Evolutionary conservation across 1,140 invertebrate genomes (phyloP), one percentile per base, ranked within the genome.

Genomic region (Drosophila ficusphila): DNA sequence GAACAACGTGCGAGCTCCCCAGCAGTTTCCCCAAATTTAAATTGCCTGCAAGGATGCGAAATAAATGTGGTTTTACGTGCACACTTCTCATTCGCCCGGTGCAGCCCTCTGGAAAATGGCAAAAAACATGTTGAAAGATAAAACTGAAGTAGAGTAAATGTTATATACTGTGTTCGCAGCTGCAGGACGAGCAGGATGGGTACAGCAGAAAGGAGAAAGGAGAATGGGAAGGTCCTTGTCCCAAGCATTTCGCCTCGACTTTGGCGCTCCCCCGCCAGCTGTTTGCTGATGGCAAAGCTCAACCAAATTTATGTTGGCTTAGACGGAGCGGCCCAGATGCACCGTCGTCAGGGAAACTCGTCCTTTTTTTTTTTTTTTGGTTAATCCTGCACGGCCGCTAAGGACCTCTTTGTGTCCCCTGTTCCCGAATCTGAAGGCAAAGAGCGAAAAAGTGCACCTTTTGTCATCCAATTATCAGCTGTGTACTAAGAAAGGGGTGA

Each of bases 351-450:
- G 54, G 51, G 46, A 85, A 85, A 86, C 86, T 86, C 72, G 81
- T 53, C 72, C 57, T 76, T 76, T 85, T 81, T 64, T 74, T 79
- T 61, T 76, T 76, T 85, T 81, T 64, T 74, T 79, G 57, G 79
- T 67, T 67, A 51, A 57, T 61, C 61, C 52, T 56, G 34, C 49
- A 60, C 31, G 56, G 21, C 67, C n/a, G 49, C 44, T 14, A 34
- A 47, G 25, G 41, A 23, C 36, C 38, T 14, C 19, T 2, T 8
- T 7, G n/a, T 5, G 23, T 1, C 31, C 16, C 29, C 14, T 9
- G 25, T 23, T 18, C 11, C 29, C 8, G 8, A 14, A 33, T 36
- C 11, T 16, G 29, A 29, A 49, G 47, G 53, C 57, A 56, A 52
- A 70, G 70, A 42, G 38, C 53, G 57, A 25, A 74, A 58, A 49